phyloP scores from a whole-genome alignment of 2,797 vertebrate species.

The Rhinichthys osculus region DNA sequence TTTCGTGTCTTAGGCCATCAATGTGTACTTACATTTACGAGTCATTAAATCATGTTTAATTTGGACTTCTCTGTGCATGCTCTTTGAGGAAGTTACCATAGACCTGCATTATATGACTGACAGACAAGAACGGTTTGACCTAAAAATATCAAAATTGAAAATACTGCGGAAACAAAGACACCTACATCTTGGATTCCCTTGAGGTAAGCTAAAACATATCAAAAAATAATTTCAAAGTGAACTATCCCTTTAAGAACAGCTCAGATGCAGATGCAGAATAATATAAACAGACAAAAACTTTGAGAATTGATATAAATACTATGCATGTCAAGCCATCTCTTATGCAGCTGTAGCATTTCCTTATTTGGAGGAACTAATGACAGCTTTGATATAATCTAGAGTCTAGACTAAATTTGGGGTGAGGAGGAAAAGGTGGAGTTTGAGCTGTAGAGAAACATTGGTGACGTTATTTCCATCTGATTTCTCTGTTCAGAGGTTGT shows the following conservation, averaged over 20 bases:
- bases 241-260: not conserved
- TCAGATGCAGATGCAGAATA: not conserved
- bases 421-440: conserved; percentile 40
- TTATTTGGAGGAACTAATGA: not conserved
- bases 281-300: not conserved
- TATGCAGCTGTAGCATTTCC: conserved; percentile 18
- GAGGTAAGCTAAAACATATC: too few species aligned
- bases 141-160: too few species aligned
- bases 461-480: not conserved
- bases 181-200: too few species aligned
- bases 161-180: too few species aligned
- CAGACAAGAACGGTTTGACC: too few species aligned
- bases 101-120: too few species aligned
- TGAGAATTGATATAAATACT: not conserved
- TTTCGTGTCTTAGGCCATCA: too few species aligned
- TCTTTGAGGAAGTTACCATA: too few species aligned
- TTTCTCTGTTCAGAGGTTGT: not conserved
- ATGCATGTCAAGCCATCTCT: not conserved
- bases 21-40: too few species aligned
- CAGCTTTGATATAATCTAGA: conserved; percentile 23
- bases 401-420: conserved; percentile 35
- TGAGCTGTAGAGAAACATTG: not conserved
- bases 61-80: too few species aligned
- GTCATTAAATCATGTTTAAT: too few species aligned
- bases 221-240: too few species aligned